phyloP scores from a whole-genome alignment of 2,113 vertebrate genomes.

The Caretta caretta region DNA sequence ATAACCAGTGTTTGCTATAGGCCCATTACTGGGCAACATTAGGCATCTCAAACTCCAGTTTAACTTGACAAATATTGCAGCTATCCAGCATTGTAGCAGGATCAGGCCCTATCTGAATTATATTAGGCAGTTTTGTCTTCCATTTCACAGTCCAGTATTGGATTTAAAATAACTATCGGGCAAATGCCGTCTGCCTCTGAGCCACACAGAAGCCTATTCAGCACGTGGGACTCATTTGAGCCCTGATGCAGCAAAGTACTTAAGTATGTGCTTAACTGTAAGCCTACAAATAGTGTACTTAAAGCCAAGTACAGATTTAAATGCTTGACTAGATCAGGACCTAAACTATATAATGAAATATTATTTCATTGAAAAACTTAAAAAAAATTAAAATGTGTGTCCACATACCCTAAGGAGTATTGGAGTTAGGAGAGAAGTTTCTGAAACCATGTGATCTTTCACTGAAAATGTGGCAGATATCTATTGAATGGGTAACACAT shows the following conservation, averaged over 20 bases:
- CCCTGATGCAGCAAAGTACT: neutral
- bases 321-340: neutral
- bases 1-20: neutral
- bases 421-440: neutral
- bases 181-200: neutral
- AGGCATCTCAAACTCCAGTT: neutral
- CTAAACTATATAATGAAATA: fast-evolving
- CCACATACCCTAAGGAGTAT: neutral
- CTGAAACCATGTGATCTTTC: neutral
- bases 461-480: neutral
- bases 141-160: neutral
- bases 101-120: neutral
- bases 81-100: neutral
- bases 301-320: neutral
- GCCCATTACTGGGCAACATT: neutral
- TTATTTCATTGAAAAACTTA: neutral
- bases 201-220: neutral
- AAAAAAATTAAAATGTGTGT: neutral
- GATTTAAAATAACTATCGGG: neutral
- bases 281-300: neutral
- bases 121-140: neutral
- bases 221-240: neutral
- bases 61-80: neutral
- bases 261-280: neutral
- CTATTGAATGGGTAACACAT: neutral